A percentile compares a stretch with the other conserved stretches of the same genome.
phyloP scores from a whole-genome alignment of 2,888 invertebrate genomes.

The Rutpela maculata region DNA sequence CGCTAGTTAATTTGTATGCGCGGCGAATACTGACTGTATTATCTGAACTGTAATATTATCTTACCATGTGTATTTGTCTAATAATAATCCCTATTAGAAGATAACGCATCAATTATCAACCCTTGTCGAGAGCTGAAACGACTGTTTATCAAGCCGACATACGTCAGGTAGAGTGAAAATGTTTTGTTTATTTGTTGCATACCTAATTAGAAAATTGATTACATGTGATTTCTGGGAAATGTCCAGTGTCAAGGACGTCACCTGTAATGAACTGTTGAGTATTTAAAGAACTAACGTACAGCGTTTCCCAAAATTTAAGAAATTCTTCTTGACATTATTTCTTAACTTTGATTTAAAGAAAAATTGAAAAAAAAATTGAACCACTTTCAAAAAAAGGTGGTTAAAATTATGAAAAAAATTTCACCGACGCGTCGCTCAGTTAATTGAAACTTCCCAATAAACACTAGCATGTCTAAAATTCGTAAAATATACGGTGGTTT shows the following conservation, averaged over 20 bases:
- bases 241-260: neutral
- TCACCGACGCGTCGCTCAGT: too few relatives aligned
- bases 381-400: too few relatives aligned
- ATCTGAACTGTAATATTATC: conserved; percentile 37
- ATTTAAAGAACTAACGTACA: neutral
- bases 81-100: conserved; percentile 44
- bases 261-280: neutral
- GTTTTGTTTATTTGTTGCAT: conserved; percentile 19
- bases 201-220: conserved; percentile 24
- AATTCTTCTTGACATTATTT: too few relatives aligned
- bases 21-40: conserved; percentile 35
- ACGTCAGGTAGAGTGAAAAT: conserved; percentile 11
- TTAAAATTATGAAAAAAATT: too few relatives aligned
- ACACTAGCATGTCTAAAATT: too few relatives aligned
- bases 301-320: neutral
- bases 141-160: conserved; percentile 36
- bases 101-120: conserved; percentile 46
- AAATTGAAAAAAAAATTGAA: too few relatives aligned
- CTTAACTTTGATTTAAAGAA: too few relatives aligned
- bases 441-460: too few relatives aligned
- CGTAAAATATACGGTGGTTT: too few relatives aligned
- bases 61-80: conserved; percentile 39
- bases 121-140: conserved; percentile 37
- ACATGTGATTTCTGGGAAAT: neutral
- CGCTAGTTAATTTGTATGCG: conserved; percentile 13